Base-by-base conservation (phyloP, 1,140 invertebrate species). In the Papilio machaon region DNA sequence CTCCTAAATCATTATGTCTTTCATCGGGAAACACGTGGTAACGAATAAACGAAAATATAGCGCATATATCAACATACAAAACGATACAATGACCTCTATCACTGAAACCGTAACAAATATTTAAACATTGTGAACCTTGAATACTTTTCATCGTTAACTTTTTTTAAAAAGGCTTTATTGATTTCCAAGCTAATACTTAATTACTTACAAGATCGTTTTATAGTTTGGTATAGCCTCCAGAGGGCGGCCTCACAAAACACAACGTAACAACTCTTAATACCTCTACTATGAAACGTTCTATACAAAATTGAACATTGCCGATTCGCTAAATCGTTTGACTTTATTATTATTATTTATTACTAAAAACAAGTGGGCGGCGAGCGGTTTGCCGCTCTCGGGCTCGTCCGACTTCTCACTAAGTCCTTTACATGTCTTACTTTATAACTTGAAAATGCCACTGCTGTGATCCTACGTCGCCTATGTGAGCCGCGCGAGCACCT, bases 291-390 rank as follows among this genome's bases (percentile, higher is more conserved):
- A 94, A 94, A 92, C 93, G 89, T 92, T 91, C 92, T 94, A 94
- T 94, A 94, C 92, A 94, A 94, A 94, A 94, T 94, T 94, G 92
- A 94, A 94, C 93, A 93, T 93, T 88, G 93, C 92, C 92, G 92
- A 94, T 92, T 91, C 90, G 85, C 92, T 92, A 94, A 88, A 89
- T 94, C 91, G 91, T 86, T 88, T 89, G 88, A 90, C 85, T 88
- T 85, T 83, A 87, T 89, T 86, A 86, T 86, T 85, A 83, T 86
- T 86, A 90, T 89, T 88, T 88, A 91, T 89, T 87, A 89, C 92
- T 94, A 94, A 90, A 83, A 92, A 91, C 91, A 89, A 90, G 86
- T 91, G 91, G 91, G 91, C 89, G 89, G 90, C 91, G 91, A 91
- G 88, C 91, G 88, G 86, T 87, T 81, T 85, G 82, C 86, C 88